Evolutionary conservation across 1,140 invertebrate species (phyloP), one percentile per base, ranked within the genome.

Genomic region (Vanessa atalanta): DNA sequence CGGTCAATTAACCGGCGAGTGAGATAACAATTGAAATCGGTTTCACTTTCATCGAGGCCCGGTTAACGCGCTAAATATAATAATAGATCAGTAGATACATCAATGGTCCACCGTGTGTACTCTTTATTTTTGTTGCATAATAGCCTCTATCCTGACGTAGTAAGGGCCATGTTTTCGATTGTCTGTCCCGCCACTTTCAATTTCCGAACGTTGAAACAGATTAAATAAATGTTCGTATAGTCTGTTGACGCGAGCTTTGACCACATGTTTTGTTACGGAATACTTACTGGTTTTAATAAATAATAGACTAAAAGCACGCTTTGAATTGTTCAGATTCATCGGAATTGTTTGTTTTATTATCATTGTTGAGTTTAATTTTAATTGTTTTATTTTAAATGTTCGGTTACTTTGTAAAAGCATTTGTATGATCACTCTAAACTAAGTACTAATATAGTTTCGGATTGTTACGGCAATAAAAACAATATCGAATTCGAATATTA

Each of bases 21-120:
- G 89, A 83, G 87, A 91, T 89, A 91, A 90, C 90, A 92, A 89
- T 89, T 88, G 88, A 86, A 89, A 89, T 85, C 84, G 85, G 85
- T 90, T 90, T 89, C 90, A 70, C 88, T 92, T 89, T 90, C 88
- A 86, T 73, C 81, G 80, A 77, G 82, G 79, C 80, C 81, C 85
- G 78, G 79, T 82, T 83, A 86, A 84, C 82, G 81, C 79, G 87
- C 86, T 91, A 90, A 90, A 90, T 90, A 92, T 90, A 90, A 89
- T 90, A 89, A 90, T 90, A 90, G 87, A 88, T 84, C 82, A 85
- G 86, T 81, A 82, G 82, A 87, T 87, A 86, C 83, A 83, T 87
- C 86, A 87, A 85, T 86, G 86, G 79, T 84, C 83, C 86, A 83
- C 81, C 77, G 80, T 80, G 85, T 83, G 84, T 88, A 65, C 68